Percentiles rank a stretch among this genome's conserved stretches.
These are phyloP conservation scores for Apamea anceps DNA, from an alignment of 2,888 invertebrate species.

Conservation along the genomic window DNA sequence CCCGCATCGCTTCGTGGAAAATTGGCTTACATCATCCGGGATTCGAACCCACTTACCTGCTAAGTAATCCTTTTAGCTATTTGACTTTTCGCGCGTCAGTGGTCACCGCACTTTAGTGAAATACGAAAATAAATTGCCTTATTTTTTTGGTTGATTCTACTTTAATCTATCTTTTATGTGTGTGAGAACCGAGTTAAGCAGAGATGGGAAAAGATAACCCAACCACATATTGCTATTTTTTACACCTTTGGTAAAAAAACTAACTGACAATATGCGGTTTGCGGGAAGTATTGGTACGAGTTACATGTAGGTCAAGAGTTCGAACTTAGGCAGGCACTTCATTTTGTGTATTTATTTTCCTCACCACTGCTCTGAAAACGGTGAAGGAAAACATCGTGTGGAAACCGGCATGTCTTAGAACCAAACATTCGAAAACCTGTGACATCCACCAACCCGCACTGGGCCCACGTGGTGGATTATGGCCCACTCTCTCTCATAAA, in stretches of 20 bases:
- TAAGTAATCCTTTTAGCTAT: conserved; percentile 78
- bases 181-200: conserved; percentile 42
- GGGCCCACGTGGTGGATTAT: too few relatives aligned
- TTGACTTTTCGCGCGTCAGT: conserved; percentile 77
- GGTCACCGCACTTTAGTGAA: conserved; percentile 66
- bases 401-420: too few relatives aligned
- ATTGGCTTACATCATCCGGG: conserved; percentile 70
- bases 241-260: background rate
- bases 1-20: conserved; percentile 82
- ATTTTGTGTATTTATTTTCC: too few relatives aligned
- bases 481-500: too few relatives aligned
- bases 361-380: too few relatives aligned
- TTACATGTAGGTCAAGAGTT: too few relatives aligned
- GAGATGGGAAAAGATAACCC: conserved; percentile 30
- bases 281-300: too few relatives aligned
- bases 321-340: too few relatives aligned
- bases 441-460: too few relatives aligned
- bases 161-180: conserved; percentile 45
- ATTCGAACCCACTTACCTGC: conserved; percentile 80
- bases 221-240: conserved; percentile 6
- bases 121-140: conserved; percentile 53
- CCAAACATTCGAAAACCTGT: too few relatives aligned
- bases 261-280: background rate
- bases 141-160: conserved; percentile 34
- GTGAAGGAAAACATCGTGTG: too few relatives aligned